phyloP scores from a whole-genome alignment of 2,797 vertebrate species.

The Furcifer pardalis region DNA sequence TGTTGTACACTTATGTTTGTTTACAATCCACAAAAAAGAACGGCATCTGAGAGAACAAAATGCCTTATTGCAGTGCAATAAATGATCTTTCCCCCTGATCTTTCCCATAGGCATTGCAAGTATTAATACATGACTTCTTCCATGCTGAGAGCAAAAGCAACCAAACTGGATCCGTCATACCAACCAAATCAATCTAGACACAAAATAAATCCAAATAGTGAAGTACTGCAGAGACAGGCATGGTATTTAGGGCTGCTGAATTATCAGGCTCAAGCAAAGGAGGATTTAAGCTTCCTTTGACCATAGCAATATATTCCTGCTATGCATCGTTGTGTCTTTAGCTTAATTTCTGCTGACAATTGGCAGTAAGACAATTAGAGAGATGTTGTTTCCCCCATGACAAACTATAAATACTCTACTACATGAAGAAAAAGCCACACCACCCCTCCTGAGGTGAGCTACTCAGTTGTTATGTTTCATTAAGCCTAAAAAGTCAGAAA shows the following conservation, averaged over 20 bases:
- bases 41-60: too few species aligned
- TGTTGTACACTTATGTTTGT: too few species aligned
- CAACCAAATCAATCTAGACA: not conserved
- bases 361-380: constrained; percentile 58
- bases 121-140: too few species aligned
- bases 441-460: not conserved
- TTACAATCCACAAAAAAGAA: too few species aligned
- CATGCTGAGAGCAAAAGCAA: not conserved
- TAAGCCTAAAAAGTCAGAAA: constrained; percentile 32
- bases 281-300: constrained; percentile 5
- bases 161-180: not conserved
- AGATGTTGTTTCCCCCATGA: constrained; percentile 29
- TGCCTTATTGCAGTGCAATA: too few species aligned
- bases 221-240: not conserved
- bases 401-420: constrained; percentile 57
- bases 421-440: constrained; percentile 14
- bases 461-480: constrained; percentile 9
- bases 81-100: too few species aligned
- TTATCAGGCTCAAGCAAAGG: constrained; percentile 26
- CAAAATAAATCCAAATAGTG: not conserved
- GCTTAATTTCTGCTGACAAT: constrained; percentile 58
- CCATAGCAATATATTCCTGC: constrained; percentile 33
- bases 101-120: too few species aligned
- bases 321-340: constrained; percentile 54
- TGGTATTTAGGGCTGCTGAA: not conserved